Evolutionary conservation across 2,113 vertebrate species (phyloP).

Genomic region (Antennarius striatus): DNA sequence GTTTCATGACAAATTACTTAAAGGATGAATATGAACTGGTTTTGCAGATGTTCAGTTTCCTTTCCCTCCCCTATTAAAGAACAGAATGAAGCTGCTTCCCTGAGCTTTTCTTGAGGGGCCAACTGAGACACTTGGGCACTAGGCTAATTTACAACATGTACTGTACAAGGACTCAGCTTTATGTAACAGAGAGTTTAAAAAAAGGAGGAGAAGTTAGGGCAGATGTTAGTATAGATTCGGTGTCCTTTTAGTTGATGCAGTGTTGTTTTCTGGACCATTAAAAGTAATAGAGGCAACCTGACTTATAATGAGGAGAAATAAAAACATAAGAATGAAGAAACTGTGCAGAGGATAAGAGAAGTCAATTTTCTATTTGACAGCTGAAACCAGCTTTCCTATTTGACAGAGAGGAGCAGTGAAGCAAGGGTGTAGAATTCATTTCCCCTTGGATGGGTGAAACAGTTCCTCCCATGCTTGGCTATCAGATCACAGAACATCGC

Average conservation of each 20-base stretch:
- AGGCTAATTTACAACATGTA: slow-evolving; percentile 6
- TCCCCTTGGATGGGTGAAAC: slow-evolving; percentile 14
- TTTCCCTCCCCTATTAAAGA: background rate
- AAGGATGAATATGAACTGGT: background rate
- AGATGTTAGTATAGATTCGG: slow-evolving; percentile 14
- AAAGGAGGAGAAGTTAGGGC: background rate
- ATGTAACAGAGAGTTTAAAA: slow-evolving; percentile 10
- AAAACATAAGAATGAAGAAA: background rate
- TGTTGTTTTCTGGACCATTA: background rate
- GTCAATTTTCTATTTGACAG: background rate
- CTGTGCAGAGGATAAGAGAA: no score
- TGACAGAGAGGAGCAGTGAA: slow-evolving; percentile 1
- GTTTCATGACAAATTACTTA: background rate
- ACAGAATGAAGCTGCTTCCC: no score
- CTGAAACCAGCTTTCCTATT: slow-evolving; percentile 2
- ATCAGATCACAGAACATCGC: slow-evolving; percentile 40
- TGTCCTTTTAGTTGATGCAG: background rate
- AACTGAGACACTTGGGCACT: background rate
- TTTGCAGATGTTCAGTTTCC: background rate
- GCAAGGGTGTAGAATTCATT: slow-evolving; percentile 19
- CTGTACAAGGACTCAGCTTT: background rate
- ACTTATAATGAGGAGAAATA: background rate
- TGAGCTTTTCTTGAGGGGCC: background rate
- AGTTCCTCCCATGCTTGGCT: slow-evolving; percentile 12
- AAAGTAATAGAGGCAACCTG: background rate